Conservation (phyloP, 1,140 invertebrate species). For the Calosoma granatense region DNA sequence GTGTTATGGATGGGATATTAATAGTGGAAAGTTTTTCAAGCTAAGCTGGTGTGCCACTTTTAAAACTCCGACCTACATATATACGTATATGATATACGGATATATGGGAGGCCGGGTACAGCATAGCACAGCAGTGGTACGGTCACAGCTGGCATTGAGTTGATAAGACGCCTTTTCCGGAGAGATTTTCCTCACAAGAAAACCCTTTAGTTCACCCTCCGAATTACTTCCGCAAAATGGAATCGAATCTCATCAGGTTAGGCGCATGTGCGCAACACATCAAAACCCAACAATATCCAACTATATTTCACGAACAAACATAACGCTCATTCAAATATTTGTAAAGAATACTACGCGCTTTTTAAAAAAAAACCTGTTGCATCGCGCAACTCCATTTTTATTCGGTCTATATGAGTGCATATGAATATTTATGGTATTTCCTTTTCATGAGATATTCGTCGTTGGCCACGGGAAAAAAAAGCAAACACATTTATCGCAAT, state of each 20-base stretch:
- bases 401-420: constrained; percentile 4
- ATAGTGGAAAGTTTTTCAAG: background rate
- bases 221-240: background rate
- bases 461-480: background rate
- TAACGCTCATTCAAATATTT: background rate
- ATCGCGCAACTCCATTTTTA: background rate
- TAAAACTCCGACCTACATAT: background rate
- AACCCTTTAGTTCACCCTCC: background rate
- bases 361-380: constrained; percentile 1
- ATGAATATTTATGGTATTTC: constrained; percentile 8
- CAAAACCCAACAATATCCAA: background rate
- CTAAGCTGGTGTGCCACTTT: background rate
- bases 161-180: background rate
- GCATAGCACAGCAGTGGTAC: background rate
- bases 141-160: background rate
- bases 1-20: background rate
- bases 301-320: background rate
- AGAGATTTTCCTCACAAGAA: background rate
- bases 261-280: background rate
- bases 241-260: background rate
- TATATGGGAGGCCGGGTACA: background rate
- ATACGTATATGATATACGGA: background rate
- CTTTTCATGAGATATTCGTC: constrained; percentile 6
- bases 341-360: background rate
- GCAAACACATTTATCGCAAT: constrained; percentile 9